phyloP scores from a whole-genome alignment of 2,888 invertebrate species.

The Brenthis ino region DNA sequence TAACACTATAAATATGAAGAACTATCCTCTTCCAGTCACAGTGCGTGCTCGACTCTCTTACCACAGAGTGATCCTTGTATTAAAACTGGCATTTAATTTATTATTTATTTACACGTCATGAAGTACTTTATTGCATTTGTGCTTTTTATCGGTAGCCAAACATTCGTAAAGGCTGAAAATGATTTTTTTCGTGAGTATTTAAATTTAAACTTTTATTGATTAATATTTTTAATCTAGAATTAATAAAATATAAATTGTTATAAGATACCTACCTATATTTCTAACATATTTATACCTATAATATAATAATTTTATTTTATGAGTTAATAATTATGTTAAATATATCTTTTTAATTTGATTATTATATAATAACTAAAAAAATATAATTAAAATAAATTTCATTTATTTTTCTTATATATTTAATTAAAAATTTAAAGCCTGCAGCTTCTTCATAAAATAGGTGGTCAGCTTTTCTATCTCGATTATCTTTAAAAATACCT shows the following conservation, averaged over 20 bases:
- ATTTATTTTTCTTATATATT: no score
- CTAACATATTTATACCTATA: no score
- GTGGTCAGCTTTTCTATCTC: no score
- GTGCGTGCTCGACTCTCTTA: slow-evolving; percentile 11
- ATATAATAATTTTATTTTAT: no score
- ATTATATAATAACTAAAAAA: no score
- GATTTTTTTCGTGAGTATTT: slow-evolving; percentile 61
- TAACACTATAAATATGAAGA: slow-evolving; percentile 13
- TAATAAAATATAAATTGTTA: background rate
- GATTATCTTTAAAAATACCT: no score
- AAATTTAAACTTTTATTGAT: background rate
- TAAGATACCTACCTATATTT: no score
- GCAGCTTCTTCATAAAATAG: no score
- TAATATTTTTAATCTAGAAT: background rate
- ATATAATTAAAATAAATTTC: no score
- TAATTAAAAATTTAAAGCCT: no score
- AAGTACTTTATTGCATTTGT: slow-evolving; percentile 3
- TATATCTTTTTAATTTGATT: no score
- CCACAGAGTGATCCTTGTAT: background rate
- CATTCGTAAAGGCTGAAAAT: slow-evolving; percentile 50
- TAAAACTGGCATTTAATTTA: background rate
- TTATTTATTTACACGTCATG: background rate
- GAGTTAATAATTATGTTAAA: no score
- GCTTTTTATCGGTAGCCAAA: slow-evolving; percentile 46
- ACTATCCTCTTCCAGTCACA: slow-evolving; percentile 10